Percentiles rank a stretch among this genome's conserved stretches.
Conservation (phyloP, 2,113 vertebrate species). For the Eidolon helvum region DNA sequence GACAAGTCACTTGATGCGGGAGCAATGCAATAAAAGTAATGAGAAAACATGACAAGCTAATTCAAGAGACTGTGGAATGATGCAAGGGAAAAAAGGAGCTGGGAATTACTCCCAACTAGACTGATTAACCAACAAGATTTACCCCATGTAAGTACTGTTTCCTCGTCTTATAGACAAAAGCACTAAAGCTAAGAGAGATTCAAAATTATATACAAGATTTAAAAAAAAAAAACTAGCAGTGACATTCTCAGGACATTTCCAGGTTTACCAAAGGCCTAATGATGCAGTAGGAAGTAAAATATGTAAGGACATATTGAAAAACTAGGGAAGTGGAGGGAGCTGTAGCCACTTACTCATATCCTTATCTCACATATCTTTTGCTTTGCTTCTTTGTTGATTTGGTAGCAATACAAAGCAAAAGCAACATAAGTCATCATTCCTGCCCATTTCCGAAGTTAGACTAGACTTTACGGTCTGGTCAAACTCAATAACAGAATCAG, state of each 20-base stretch:
- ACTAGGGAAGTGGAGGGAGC: background rate
- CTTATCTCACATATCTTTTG: background rate
- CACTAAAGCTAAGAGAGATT: background rate
- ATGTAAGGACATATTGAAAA: background rate
- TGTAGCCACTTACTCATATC: background rate
- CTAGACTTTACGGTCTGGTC: background rate
- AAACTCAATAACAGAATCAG: background rate
- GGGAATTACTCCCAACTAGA: background rate
- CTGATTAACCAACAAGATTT: background rate
- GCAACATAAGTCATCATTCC: background rate
- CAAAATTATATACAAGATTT: background rate
- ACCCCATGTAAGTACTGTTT: background rate
- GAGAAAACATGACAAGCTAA: background rate
- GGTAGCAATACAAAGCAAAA: background rate
- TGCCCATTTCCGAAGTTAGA: background rate
- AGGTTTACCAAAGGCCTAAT: background rate
- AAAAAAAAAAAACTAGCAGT: background rate
- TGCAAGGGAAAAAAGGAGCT: background rate
- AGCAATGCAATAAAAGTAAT: background rate
- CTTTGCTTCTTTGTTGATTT: background rate
- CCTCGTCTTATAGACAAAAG: background rate
- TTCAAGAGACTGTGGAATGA: background rate
- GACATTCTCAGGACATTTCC: background rate
- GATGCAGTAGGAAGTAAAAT: background rate
- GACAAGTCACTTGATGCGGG: background rate